Base-by-base conservation (phyloP, 1,140 invertebrate genomes). In the Hyphantria cunea region DNA sequence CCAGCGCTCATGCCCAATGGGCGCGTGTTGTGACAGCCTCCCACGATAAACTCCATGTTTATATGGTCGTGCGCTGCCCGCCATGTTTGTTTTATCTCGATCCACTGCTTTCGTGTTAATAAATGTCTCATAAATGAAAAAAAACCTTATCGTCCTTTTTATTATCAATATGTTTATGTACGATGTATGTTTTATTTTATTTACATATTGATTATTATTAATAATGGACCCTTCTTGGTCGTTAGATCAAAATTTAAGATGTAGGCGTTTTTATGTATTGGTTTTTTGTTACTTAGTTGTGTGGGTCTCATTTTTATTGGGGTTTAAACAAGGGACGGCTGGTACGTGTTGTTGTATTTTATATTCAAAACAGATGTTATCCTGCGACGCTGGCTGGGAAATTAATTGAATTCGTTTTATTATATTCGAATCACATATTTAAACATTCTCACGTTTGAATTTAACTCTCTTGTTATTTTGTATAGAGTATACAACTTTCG, bases 51-150 rank as follows among this genome's bases (percentile, higher is more conserved):
- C 78, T 80, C 56, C 63, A 76, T 80, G 84, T 86, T 86, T 88
- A 88, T 81, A 72, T 86, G 83, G 82, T 78, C 84, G 82, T 78
- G 79, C 84, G 86, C 80, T 77, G 84, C 68, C 83, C 80, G 87
- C 87, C 87, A 89, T 90, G 84, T 89, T 90, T 88, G 83, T 87
- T 90, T 89, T 90, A 89, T 90, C 86, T 82, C 75, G 80, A 84
- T 83, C 76, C 82, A 86, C 68, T 72, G 80, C 76, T 66, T 71
- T 64, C 52, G 82, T 84, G 83, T 90, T 90, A 90, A 90, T 90
- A 87, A 89, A 90, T 89, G 82, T 84, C 83, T 87, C 76, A 78
- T 83, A 87, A 83, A 78, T 81, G 84, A 84, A 83, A 78, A 65
- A 74, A 78, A 65, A 74, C 44, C 60, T 72, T 76, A 72, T 80